Conservation (phyloP, 1,140 invertebrate genomes). For the Leguminivora glycinivorella region DNA sequence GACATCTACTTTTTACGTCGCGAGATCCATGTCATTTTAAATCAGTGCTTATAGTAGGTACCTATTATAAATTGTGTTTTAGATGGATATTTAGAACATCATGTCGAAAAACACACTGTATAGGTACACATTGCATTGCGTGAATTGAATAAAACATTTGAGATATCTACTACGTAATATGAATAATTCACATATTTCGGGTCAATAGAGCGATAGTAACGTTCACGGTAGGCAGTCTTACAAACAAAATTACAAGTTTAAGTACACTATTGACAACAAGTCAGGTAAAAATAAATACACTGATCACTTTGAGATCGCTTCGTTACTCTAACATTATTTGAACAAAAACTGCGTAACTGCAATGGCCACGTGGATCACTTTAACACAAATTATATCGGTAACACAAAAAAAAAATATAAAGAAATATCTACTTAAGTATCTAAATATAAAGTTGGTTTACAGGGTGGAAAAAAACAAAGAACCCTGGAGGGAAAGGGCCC, state of each 20-base stretch:
- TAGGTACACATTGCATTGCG: neutral
- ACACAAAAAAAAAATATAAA: conserved; percentile 54
- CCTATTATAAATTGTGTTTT: neutral
- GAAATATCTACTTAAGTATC: conserved; percentile 37
- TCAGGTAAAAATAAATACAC: conserved; percentile 72
- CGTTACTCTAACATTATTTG: conserved; percentile 68
- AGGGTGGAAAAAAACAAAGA: too few relatives aligned
- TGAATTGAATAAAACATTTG: conserved; percentile 28
- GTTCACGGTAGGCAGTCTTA: conserved; percentile 12
- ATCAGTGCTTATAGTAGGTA: neutral
- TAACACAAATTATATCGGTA: conserved; percentile 55
- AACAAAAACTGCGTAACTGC: conserved; percentile 55
- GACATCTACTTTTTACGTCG: neutral
- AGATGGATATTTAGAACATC: neutral
- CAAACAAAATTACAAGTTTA: conserved; percentile 44
- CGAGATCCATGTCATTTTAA: neutral
- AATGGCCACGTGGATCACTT: conserved; percentile 58
- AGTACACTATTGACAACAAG: conserved; percentile 71
- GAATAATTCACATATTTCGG: conserved; percentile 17
- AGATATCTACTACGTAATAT: conserved; percentile 33
- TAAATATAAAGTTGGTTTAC: conserved; percentile 45
- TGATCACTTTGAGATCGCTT: conserved; percentile 75
- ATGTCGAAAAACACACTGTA: neutral
- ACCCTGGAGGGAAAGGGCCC: too few relatives aligned
- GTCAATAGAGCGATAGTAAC: conserved; percentile 17